These are phyloP conservation scores for Eupristina koningsbergeri DNA, from an alignment of 1,140 invertebrate genomes.

Conservation along the genomic window DNA sequence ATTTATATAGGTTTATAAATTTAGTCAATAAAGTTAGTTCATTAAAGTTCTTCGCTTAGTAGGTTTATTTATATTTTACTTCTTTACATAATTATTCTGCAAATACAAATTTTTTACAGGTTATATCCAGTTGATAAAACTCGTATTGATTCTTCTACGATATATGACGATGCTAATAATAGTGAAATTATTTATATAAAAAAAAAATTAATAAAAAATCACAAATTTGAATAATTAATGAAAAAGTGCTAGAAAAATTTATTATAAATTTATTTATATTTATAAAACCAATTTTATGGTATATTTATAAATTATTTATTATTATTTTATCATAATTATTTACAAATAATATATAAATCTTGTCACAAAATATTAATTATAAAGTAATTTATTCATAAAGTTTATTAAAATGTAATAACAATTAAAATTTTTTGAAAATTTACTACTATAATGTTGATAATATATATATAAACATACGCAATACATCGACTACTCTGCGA, in stretches of 20 bases:
- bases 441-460: too few relatives aligned
- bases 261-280: too few relatives aligned
- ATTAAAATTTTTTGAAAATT: too few relatives aligned
- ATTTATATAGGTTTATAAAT: slow-evolving; percentile 15
- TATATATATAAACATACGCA: too few relatives aligned
- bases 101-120: slow-evolving; percentile 74
- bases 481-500: too few relatives aligned
- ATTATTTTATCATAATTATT: too few relatives aligned
- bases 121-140: slow-evolving; percentile 95
- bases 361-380: too few relatives aligned
- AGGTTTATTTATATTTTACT: not conserved
- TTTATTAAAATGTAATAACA: too few relatives aligned
- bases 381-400: too few relatives aligned
- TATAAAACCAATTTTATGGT: too few relatives aligned
- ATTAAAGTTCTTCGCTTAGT: slow-evolving; percentile 19
- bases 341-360: too few relatives aligned
- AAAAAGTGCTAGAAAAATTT: not conserved
- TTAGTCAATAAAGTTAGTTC: slow-evolving; percentile 37
- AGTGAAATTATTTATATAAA: slow-evolving; percentile 17
- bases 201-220: slow-evolving; percentile 20
- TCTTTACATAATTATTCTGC: not conserved
- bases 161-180: slow-evolving; percentile 56
- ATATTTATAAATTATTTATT: too few relatives aligned
- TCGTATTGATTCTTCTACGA: slow-evolving; percentile 81
- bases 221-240: not conserved